A percentile compares a stretch with the other conserved stretches of the same genome.
phyloP scores from a whole-genome alignment of 2,113 vertebrate genomes.

The Leucopsar rothschildi region DNA sequence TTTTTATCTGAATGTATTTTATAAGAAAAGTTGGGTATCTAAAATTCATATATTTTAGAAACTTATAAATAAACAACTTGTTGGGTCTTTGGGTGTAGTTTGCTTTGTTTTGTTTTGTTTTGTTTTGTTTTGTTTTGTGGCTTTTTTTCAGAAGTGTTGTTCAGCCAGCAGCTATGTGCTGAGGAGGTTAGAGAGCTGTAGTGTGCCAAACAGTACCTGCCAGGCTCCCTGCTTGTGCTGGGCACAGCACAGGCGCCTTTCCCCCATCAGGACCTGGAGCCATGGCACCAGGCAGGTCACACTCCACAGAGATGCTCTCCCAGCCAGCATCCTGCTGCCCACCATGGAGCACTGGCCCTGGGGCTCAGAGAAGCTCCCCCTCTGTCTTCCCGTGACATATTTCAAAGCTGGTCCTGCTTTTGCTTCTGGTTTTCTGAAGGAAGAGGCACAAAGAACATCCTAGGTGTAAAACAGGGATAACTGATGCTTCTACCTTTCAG shows the following conservation, averaged over 20 bases:
- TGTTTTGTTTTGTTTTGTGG: too few species aligned
- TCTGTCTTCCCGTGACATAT: rapidly evolving
- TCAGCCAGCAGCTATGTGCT: not conserved
- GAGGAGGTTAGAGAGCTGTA: too few species aligned
- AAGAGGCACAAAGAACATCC: not conserved
- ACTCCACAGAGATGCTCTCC: not conserved
- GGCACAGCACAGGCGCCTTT: not conserved
- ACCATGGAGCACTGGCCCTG: rapidly evolving
- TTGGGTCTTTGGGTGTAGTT: not conserved
- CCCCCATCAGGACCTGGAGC: not conserved
- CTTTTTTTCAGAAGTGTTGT: not conserved
- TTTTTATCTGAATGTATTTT: not conserved
- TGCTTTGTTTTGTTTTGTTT: not conserved
- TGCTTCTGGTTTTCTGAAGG: not conserved
- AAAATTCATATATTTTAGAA: not conserved
- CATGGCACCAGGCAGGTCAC: not conserved
- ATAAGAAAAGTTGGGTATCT: not conserved
- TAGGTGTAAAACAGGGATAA: not conserved
- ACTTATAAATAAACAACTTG: not conserved
- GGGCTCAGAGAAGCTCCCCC: not conserved
- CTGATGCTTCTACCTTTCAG: not conserved
- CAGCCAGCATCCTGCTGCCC: rapidly evolving
- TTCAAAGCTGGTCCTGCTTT: not conserved
- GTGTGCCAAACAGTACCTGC: rapidly evolving
- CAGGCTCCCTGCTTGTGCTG: not conserved